Conservation (phyloP, 2,888 invertebrate species). For the Himalopsyche japonica region DNA sequence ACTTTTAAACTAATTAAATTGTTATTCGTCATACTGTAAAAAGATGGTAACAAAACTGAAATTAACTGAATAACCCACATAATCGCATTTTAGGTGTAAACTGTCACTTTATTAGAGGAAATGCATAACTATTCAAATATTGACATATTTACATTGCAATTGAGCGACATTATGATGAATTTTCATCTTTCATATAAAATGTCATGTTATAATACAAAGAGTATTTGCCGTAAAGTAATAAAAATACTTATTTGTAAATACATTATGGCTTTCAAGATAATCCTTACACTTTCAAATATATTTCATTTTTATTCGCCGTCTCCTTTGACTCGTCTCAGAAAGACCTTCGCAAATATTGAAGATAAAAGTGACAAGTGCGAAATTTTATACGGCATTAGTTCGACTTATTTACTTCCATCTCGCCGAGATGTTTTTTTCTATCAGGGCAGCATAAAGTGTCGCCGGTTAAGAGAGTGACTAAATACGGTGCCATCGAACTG, state of each 20-base stretch:
- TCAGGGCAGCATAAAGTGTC: background rate
- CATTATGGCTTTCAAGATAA: background rate
- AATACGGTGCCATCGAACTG: background rate
- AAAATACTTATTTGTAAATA: background rate
- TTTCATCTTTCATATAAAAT: too few species aligned
- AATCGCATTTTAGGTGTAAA: too few species aligned
- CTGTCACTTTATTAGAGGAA: too few species aligned
- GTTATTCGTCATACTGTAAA: too few species aligned
- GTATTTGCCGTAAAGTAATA: too few species aligned
- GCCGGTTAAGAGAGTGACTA: background rate
- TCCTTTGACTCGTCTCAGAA: background rate
- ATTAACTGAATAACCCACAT: too few species aligned
- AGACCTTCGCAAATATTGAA: background rate
- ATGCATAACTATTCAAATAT: too few species aligned
- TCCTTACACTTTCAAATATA: background rate
- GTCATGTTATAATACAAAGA: too few species aligned
- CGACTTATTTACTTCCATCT: background rate
- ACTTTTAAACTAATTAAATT: too few species aligned
- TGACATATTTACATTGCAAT: too few species aligned
- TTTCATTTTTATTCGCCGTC: background rate
- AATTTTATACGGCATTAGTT: background rate
- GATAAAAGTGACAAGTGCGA: background rate
- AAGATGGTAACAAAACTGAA: too few species aligned
- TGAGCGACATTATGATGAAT: too few species aligned
- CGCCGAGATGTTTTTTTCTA: background rate